Percentiles rank a stretch among this genome's conserved stretches.
Conservation (phyloP, 1,140 invertebrate genomes). For the Chionoecetes opilio region DNA sequence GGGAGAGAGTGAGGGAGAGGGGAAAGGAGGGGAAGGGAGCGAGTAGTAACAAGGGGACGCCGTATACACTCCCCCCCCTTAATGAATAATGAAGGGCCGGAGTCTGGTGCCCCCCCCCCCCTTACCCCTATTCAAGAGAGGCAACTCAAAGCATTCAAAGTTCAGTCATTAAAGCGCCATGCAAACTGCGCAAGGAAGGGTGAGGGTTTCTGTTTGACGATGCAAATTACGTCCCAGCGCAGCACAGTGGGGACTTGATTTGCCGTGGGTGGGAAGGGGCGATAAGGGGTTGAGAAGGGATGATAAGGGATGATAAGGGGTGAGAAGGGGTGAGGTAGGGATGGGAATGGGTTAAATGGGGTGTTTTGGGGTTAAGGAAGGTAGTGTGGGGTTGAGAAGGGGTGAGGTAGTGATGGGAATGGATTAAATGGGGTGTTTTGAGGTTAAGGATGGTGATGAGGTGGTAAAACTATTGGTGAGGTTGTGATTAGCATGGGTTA, state of each 20-base stretch:
- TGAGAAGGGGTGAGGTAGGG: not conserved
- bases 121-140: not conserved
- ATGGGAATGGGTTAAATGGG: not conserved
- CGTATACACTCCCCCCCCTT: not conserved
- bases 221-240: not conserved
- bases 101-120: not conserved
- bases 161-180: not conserved
- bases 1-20: constrained; percentile 2
- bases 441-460: not conserved
- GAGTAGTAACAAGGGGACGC: not conserved
- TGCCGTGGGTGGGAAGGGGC: not conserved
- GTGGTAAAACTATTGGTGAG: not conserved
- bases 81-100: constrained; percentile 8
- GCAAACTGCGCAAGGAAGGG: not conserved
- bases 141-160: not conserved
- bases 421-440: not conserved
- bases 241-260: not conserved
- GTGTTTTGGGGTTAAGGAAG: not conserved
- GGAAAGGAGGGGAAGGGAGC: not conserved
- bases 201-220: not conserved
- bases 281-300: not conserved
- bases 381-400: not conserved
- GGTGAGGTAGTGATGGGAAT: not conserved
- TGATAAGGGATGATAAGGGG: not conserved
- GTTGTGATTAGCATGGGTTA: not conserved